Percentiles rank a stretch among this genome's conserved stretches.
phyloP scores from a whole-genome alignment of 1,140 invertebrate species.

The Whitmania pigra region DNA sequence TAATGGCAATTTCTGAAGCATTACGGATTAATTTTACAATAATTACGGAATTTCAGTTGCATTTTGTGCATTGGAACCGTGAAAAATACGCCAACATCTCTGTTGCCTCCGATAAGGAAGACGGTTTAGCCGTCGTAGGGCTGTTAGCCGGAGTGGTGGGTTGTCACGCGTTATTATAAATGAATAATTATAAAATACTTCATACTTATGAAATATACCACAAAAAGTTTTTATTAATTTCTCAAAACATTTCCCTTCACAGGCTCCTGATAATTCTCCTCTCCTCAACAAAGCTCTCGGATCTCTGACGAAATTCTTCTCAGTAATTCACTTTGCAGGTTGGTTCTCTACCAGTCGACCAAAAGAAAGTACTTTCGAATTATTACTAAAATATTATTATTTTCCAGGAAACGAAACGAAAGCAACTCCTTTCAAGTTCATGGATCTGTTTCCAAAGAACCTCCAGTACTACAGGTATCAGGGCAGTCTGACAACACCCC shows the following conservation, averaged over 20 bases:
- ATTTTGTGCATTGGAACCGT: slow-evolving; percentile 85
- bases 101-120: slow-evolving; percentile 63
- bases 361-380: not conserved
- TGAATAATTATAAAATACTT: not conserved
- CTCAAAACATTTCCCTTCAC: not conserved
- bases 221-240: not conserved
- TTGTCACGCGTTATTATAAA: not conserved
- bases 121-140: slow-evolving; percentile 57
- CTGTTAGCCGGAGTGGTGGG: slow-evolving; percentile 54
- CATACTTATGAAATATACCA: not conserved
- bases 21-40: no score
- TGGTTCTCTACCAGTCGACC: not conserved
- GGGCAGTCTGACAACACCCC: slow-evolving; percentile 63
- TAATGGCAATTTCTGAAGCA: not conserved
- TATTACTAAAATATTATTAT: no score
- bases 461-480: slow-evolving; percentile 50
- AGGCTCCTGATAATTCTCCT: no score
- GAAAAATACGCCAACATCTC: slow-evolving; percentile 65
- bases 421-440: not conserved
- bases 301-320: not conserved
- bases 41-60: slow-evolving; percentile 59
- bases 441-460: not conserved
- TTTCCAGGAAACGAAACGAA: slow-evolving; percentile 14
- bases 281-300: not conserved
- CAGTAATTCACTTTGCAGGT: not conserved